phyloP scores from a whole-genome alignment of 2,888 invertebrate species.

The Palloptera scutellata region DNA sequence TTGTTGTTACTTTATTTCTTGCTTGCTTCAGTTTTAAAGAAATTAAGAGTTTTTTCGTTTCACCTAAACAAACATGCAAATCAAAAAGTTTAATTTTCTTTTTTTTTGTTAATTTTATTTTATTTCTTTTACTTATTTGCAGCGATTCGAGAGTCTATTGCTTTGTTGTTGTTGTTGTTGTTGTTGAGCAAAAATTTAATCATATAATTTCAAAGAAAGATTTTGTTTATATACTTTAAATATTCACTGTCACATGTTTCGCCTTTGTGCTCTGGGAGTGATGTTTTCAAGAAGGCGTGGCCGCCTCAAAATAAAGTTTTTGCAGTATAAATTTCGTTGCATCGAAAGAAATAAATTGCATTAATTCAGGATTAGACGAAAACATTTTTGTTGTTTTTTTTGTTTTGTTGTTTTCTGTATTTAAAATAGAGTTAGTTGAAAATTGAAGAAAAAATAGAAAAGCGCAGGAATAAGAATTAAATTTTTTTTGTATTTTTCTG shows the following conservation, averaged over 20 bases:
- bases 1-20: constrained; percentile 18
- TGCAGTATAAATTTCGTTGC: background rate
- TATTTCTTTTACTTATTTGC: no score
- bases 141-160: background rate
- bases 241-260: constrained; percentile 35
- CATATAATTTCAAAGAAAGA: constrained; percentile 1
- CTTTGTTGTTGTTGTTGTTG: constrained; percentile 24
- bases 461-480: no score
- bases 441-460: no score
- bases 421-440: no score
- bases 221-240: constrained; percentile 6
- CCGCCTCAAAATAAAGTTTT: constrained; percentile 32
- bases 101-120: no score
- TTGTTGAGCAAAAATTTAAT: constrained; percentile 18
- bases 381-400: constrained; percentile 12
- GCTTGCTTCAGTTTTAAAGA: background rate
- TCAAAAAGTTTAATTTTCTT: no score
- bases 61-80: no score
- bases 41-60: background rate
- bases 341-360: background rate
- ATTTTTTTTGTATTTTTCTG: constrained; percentile 18
- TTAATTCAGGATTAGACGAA: no score
- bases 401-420: no score
- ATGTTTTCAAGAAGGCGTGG: constrained; percentile 40
- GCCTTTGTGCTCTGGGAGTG: constrained; percentile 39